Base-by-base conservation (phyloP, 1,140 invertebrate genomes). In the Himalopsyche phryganea region DNA sequence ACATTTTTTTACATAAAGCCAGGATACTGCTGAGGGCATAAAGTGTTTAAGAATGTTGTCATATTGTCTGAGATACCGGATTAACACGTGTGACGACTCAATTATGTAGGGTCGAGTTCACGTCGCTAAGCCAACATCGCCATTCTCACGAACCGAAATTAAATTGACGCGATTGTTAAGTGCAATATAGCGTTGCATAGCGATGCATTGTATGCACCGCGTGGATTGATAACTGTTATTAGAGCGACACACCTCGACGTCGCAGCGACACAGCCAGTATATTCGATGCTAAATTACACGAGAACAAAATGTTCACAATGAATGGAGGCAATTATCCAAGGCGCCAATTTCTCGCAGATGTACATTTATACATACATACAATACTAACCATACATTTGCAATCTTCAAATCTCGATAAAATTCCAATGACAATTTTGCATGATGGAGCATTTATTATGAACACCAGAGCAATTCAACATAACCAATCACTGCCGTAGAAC, bases 161-260 rank as follows among this genome's bases (percentile, higher is more conserved):
- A 41, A 35, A 32, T 32, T 35, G 19, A 44, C 41, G 33, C 51
- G 40, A 53, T 40, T 40, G 51, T 53, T 40, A 28, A 41, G 40
- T 41, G 51, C 28, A 13, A 41, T 40, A 53, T 9, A 9, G 23
- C 23, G 15, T n/a, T n/a, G 38, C 38, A 15, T 15, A 11, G 38
- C n/a, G 38, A 13, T 15, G 38, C 38, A 40, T 40, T 40, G 38
- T 40, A 28, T 51, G 41, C 32, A 20, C 35, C 19, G 5, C 3
- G 13, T 41, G 50, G 50, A 63, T 63, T 58, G 60, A 63, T 63
- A 54, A 63, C 60, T 48, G 55, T 63, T 58, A 63, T 63, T 57
- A 63, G 36, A 36, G 23, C 46, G 52, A 61, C 51, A 54, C 50
- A 56, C 50, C 46, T 61, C 59, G 42, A 36, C 36, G 54, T 32